A percentile compares a stretch with the other conserved stretches of the same genome.
Evolutionary conservation across 2,888 invertebrate species (phyloP).

Genomic region (Zhuqinia jingwanae): DNA sequence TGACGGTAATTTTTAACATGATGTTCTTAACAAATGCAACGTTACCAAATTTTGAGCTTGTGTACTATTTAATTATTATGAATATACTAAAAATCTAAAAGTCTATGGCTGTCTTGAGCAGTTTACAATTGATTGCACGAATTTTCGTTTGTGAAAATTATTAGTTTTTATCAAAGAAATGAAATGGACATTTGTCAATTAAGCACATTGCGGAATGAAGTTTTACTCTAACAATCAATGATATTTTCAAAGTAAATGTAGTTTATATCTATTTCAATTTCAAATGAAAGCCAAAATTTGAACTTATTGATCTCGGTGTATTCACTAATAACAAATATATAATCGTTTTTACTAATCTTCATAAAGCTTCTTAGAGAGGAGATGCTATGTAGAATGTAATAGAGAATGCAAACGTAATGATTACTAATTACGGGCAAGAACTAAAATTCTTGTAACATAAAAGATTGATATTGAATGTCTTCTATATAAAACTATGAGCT

Average conservation of each 20-base stretch:
- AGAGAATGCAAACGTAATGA: too few relatives aligned
- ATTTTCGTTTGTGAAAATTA: too few relatives aligned
- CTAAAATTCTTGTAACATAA: constrained; percentile 11
- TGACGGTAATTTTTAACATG: too few relatives aligned
- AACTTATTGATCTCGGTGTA: constrained; percentile 50
- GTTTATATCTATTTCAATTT: not conserved
- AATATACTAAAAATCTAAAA: not conserved
- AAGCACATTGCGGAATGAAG: too few relatives aligned
- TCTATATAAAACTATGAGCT: not conserved
- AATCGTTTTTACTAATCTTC: not conserved
- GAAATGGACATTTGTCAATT: not conserved
- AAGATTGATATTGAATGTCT: constrained; percentile 48
- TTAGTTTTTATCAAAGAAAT: too few relatives aligned
- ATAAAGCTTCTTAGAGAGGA: not conserved
- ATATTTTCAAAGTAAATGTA: constrained; percentile 18
- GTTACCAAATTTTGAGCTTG: too few relatives aligned
- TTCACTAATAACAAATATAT: too few relatives aligned
- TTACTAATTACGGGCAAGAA: too few relatives aligned
- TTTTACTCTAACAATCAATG: not conserved
- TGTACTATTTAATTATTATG: too few relatives aligned
- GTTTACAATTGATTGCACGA: not conserved
- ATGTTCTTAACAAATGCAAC: too few relatives aligned
- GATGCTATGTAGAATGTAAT: too few relatives aligned
- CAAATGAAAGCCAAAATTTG: constrained; percentile 41
- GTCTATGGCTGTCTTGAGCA: not conserved